Percentiles rank a stretch among this genome's conserved stretches.
These are phyloP conservation scores for Micropterix aruncella DNA, from an alignment of 2,888 invertebrate species.

Conservation along the genomic window DNA sequence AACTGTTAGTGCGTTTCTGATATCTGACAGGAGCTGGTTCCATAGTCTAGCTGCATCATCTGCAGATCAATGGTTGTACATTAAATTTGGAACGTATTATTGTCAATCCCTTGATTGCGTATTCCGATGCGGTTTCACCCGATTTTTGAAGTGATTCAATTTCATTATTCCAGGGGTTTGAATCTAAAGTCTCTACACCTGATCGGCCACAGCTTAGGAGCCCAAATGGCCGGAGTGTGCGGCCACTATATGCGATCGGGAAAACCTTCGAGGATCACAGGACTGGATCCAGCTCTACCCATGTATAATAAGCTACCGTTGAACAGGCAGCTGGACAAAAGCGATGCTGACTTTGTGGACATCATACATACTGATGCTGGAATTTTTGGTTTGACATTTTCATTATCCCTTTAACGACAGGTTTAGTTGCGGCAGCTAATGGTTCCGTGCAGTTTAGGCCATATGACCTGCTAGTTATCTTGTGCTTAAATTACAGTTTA, in stretches of 20 bases:
- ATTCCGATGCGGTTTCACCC: too few relatives aligned
- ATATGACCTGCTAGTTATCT: too few relatives aligned
- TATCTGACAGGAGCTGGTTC: too few relatives aligned
- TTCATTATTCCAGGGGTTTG: slow-evolving; percentile 27
- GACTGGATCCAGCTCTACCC: slow-evolving; percentile 48
- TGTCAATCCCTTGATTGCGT: too few relatives aligned
- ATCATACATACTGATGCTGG: slow-evolving; percentile 50
- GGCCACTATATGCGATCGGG: slow-evolving; percentile 38
- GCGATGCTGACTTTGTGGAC: slow-evolving; percentile 47
- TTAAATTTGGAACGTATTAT: too few relatives aligned
- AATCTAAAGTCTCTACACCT: slow-evolving; percentile 40
- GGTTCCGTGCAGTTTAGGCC: too few relatives aligned
- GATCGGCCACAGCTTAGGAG: slow-evolving; percentile 48
- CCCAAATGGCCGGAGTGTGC: slow-evolving; percentile 49
- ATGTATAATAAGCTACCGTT: slow-evolving; percentile 39
- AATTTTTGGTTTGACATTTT: slow-evolving; percentile 28
- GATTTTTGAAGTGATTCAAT: background rate
- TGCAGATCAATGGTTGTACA: too few relatives aligned
- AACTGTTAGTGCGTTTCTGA: too few relatives aligned
- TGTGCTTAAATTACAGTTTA: too few relatives aligned
- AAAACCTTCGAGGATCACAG: slow-evolving; percentile 43
- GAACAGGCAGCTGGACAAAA: slow-evolving; percentile 35
- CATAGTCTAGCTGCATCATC: too few relatives aligned
- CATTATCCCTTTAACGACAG: too few relatives aligned
- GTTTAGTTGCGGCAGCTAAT: too few relatives aligned